Conservation (phyloP, 2,888 invertebrate species). For the Ceramica pisi region DNA sequence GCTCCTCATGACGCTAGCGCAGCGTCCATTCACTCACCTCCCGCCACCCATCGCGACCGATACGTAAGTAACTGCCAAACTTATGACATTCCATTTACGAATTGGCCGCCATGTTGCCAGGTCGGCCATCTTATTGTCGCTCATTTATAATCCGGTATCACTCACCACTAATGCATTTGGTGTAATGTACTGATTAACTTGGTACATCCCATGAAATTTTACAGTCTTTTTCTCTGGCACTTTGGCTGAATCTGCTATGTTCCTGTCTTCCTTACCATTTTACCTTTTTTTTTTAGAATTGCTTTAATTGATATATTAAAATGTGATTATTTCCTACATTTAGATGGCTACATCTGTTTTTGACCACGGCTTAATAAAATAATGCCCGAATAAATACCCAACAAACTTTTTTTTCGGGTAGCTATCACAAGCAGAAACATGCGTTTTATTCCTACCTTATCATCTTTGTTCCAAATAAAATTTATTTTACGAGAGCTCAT, state of each 20-base stretch:
- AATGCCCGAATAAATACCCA: background rate
- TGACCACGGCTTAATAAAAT: conserved; percentile 4
- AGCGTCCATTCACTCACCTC: conserved; percentile 85
- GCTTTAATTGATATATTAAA: too few relatives aligned
- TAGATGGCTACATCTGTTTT: background rate
- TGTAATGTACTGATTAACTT: conserved; percentile 32
- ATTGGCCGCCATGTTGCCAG: conserved; percentile 81
- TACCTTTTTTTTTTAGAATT: background rate
- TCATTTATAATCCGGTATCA: conserved; percentile 67
- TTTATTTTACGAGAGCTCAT: conserved; percentile 51
- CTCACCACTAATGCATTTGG: conserved; percentile 39
- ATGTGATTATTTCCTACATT: too few relatives aligned
- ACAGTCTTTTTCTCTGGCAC: background rate
- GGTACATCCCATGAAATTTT: conserved; percentile 9
- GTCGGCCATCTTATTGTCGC: conserved; percentile 70
- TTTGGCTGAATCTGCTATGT: background rate
- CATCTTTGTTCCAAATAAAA: conserved; percentile 33
- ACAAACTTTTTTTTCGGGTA: background rate
- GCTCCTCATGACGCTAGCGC: conserved; percentile 86
- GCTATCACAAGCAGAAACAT: background rate
- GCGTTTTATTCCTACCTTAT: conserved; percentile 28
- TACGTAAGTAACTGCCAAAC: conserved; percentile 86
- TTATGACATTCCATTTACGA: conserved; percentile 88
- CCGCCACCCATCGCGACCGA: conserved; percentile 79
- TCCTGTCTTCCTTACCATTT: background rate